Percentiles rank a stretch among this genome's conserved stretches.
phyloP scores from a whole-genome alignment of 2,797 vertebrate species.

The Harpagifer antarcticus region DNA sequence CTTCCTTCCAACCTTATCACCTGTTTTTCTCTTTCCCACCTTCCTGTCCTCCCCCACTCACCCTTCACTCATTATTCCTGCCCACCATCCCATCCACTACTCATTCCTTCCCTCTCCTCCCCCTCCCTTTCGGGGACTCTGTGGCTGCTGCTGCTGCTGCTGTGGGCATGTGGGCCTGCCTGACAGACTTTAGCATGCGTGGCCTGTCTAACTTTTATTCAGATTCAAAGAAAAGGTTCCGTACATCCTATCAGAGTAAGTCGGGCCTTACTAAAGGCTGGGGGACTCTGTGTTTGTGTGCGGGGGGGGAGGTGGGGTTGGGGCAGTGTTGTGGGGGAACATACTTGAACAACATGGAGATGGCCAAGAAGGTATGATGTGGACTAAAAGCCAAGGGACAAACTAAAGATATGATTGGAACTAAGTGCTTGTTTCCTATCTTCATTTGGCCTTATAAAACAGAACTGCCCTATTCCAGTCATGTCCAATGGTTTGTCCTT shows the following conservation, averaged over 20 bases:
- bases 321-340: constrained; percentile 31
- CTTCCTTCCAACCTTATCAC: constrained; percentile 1
- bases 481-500: constrained; percentile 66
- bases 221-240: constrained; percentile 99
- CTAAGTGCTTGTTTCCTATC: constrained; percentile 10
- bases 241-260: constrained; percentile 99
- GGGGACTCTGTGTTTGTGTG: constrained; percentile 55
- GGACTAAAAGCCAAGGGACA: constrained; percentile 42
- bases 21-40: constrained; percentile 8
- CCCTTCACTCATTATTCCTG: constrained; percentile 11
- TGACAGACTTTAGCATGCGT: constrained; percentile 99
- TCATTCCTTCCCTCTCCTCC: constrained; percentile 69
- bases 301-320: constrained; percentile 2
- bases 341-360: constrained; percentile 9
- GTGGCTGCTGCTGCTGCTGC: constrained; percentile 91
- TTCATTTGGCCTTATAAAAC: constrained; percentile 20
- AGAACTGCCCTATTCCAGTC: constrained; percentile 56
- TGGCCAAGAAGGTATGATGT: constrained; percentile 11
- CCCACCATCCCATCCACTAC: not conserved
- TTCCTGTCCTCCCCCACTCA: constrained; percentile 13
- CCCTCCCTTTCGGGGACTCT: constrained; percentile 86
- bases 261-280: constrained; percentile 78
- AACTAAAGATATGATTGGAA: constrained; percentile 67
- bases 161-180: constrained; percentile 93
- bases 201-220: constrained; percentile 99